phyloP scores from a whole-genome alignment of 2,888 invertebrate species.

The Phaedon cochleariae region DNA sequence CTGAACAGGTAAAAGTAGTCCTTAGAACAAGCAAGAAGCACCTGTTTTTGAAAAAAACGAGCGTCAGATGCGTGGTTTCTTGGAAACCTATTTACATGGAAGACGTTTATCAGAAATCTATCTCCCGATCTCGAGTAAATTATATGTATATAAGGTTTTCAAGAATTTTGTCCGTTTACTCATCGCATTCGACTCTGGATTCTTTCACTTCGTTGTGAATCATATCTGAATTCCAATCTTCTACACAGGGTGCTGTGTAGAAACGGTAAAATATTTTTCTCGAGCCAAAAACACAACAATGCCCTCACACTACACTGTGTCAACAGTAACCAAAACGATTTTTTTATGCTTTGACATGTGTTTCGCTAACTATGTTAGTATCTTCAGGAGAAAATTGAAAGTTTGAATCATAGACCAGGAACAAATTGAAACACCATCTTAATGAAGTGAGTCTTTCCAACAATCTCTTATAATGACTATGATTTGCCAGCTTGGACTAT shows the following conservation, averaged over 20 bases:
- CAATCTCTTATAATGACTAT: too few species aligned
- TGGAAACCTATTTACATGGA: background rate
- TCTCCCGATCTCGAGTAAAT: slow-evolving; percentile 1
- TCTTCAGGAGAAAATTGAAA: too few species aligned
- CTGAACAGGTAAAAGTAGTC: background rate
- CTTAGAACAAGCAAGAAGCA: background rate
- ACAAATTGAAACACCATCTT: too few species aligned
- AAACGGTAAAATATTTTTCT: background rate
- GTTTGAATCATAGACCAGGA: too few species aligned
- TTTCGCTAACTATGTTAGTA: too few species aligned
- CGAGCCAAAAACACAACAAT: too few species aligned
- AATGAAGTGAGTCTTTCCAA: too few species aligned
- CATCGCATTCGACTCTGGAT: background rate
- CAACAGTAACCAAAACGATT: too few species aligned
- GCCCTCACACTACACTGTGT: too few species aligned
- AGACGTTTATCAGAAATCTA: background rate
- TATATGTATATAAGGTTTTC: background rate
- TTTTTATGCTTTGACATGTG: too few species aligned
- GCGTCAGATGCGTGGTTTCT: slow-evolving; percentile 1
- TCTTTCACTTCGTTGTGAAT: slow-evolving; percentile 1
- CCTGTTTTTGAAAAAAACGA: background rate
- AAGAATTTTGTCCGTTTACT: background rate
- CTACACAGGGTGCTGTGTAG: background rate
- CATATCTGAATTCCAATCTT: background rate
- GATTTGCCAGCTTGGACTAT: too few species aligned